Evolutionary conservation across 2,888 invertebrate genomes (phyloP).

Genomic region (Aleiodes alternator): DNA sequence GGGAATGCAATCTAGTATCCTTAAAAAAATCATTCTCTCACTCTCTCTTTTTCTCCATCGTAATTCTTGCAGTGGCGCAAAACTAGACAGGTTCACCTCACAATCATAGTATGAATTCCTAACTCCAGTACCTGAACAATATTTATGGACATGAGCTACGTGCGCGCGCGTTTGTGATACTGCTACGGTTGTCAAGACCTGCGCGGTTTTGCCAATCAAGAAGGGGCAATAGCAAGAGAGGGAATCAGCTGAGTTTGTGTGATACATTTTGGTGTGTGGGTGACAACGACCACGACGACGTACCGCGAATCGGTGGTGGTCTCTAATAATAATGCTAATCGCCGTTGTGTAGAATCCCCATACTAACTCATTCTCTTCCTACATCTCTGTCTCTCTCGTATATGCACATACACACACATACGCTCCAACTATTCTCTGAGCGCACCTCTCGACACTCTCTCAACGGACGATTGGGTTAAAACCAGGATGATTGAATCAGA

Average conservation of each 20-base stretch:
- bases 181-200: conserved; percentile 24
- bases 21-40: conserved; percentile 34
- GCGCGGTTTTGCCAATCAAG: conserved; percentile 23
- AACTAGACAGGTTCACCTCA: conserved; percentile 41
- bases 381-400: conserved; percentile 16
- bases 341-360: conserved; percentile 62
- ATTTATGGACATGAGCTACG: conserved; percentile 40
- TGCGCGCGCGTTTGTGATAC: conserved; percentile 16
- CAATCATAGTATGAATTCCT: conserved; percentile 33
- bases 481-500: conserved; percentile 32
- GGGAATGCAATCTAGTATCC: conserved; percentile 33
- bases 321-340: conserved; percentile 72
- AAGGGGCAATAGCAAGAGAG: background rate
- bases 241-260: conserved; percentile 29
- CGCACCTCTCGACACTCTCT: conserved; percentile 41
- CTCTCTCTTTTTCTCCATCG: conserved; percentile 43
- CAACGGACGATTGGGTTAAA: conserved; percentile 26
- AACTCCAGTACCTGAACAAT: conserved; percentile 33
- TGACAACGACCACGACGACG: conserved; percentile 45
- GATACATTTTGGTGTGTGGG: conserved; percentile 22
- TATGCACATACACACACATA: background rate
- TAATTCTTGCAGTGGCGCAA: conserved; percentile 21
- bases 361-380: conserved; percentile 17
- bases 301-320: conserved; percentile 54
- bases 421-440: conserved; percentile 10